Evolutionary conservation across 2,113 vertebrate genomes (phyloP).

Genomic region (Eclectus roratus): DNA sequence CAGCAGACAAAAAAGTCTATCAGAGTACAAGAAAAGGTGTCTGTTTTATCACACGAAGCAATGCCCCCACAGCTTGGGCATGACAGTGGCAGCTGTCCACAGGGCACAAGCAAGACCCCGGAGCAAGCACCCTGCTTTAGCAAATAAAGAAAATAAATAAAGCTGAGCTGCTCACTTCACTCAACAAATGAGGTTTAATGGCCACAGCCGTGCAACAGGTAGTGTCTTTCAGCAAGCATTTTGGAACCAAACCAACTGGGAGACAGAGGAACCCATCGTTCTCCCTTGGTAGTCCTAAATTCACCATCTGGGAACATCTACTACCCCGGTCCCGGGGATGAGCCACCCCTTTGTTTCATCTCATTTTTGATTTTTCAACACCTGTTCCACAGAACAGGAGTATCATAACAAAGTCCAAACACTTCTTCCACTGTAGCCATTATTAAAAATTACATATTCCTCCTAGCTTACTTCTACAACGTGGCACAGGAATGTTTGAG

Average conservation of each 20-base stretch:
- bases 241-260: not conserved
- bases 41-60: not conserved
- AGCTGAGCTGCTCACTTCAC: not conserved
- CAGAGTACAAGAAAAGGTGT: not conserved
- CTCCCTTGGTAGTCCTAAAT: not conserved
- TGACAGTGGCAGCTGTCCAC: fast-evolving
- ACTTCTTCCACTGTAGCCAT: not conserved
- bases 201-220: not conserved
- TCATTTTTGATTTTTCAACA: not conserved
- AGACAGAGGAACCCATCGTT: not conserved
- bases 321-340: not conserved
- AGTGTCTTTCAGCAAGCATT: not conserved
- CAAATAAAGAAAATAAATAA: not conserved
- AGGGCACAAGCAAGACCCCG: not conserved
- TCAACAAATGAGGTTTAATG: not conserved
- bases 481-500: not conserved
- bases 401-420: not conserved
- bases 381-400: not conserved
- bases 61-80: not conserved
- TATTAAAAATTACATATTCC: not conserved
- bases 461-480: not conserved
- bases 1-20: not conserved
- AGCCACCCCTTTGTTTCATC: not conserved
- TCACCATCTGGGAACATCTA: not conserved
- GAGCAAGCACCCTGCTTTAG: not conserved